Base-by-base conservation (phyloP, 2,797 vertebrate species). In the Alosa sapidissima region DNA sequence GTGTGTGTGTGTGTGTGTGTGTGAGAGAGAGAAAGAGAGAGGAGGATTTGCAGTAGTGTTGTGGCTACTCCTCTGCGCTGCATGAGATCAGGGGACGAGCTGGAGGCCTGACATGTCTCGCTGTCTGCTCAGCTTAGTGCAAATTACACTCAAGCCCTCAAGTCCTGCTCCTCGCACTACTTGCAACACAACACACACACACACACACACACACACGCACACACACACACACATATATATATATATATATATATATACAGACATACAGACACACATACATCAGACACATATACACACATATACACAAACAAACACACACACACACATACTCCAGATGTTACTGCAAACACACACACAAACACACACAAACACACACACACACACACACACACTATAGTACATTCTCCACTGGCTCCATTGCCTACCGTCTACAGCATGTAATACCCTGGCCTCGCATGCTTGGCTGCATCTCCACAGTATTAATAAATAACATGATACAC, bases 41-140 rank as follows among this genome's bases (percentile, higher is more conserved):
- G 24, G 41, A 21, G 82, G 36, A 28, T 47, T 78, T 62, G 58
- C n/a, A 8, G 19, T 78, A 0, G 14, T 78, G 72, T 78, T 45
- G 36, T 45, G 16, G 36, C 72, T 21, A 41, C 72, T 87, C 82
- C 84, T 7, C 47, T 82, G 82, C 33, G 28, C 54, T 55, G 54
- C 87, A 86, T 86, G 83, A 87, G 86, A 90, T 86, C 83, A 87
- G 82, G 85, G 84, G 82, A 75, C 19, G 84, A 86, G 51, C 86
- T 86, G 13, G 85, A 81, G 87, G 88, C 9, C 75, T 52, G 72
- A 72, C 86, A 86, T 60, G 62, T 68, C 86, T 83, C 87, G 81
- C 86, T 90, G 88, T 89, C 89, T 87, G 83, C 85, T 87, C 82
- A 62, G 81, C 81, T 90, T 87, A 89, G 54, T 83, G 81, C 81